Evolutionary conservation across 1,140 invertebrate genomes (phyloP).

Genomic region (Agrilus planipennis): DNA sequence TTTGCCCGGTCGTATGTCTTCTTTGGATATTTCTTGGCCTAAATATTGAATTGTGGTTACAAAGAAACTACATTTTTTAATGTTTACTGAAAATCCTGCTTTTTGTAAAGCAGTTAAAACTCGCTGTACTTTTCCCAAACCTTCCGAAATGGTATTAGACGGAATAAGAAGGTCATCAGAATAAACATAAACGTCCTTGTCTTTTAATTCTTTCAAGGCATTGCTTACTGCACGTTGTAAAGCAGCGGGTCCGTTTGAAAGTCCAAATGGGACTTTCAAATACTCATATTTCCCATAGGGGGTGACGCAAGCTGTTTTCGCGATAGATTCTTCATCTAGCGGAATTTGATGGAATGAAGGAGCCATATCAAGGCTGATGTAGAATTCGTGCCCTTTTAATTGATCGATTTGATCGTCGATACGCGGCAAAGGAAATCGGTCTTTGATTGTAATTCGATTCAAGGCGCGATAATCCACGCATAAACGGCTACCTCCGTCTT

Average conservation of each 20-base stretch:
- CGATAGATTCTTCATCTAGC: slow-evolving; percentile 11
- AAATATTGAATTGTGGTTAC: slow-evolving; percentile 11
- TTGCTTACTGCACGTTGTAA: neutral
- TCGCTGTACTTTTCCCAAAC: neutral
- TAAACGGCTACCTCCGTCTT: slow-evolving; percentile 18
- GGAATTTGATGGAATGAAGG: slow-evolving; percentile 21
- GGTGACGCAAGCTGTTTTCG: slow-evolving; percentile 13
- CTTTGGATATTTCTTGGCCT: neutral
- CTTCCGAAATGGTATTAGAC: slow-evolving; percentile 6
- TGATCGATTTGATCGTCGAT: slow-evolving; percentile 14
- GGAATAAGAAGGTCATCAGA: slow-evolving; percentile 13
- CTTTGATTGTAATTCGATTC: slow-evolving; percentile 28
- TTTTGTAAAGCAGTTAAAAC: neutral
- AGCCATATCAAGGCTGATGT: slow-evolving; percentile 16
- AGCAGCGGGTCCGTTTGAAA: slow-evolving; percentile 8
- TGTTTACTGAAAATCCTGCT: neutral
- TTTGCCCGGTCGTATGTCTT: neutral
- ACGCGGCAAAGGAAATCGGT: slow-evolving; percentile 15
- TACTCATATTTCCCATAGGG: slow-evolving; percentile 13
- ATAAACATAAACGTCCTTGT: slow-evolving; percentile 5
- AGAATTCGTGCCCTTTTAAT: slow-evolving; percentile 12
- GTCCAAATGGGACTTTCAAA: slow-evolving; percentile 14
- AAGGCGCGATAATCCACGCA: slow-evolving; percentile 39
- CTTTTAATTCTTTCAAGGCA: neutral
- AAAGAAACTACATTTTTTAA: too few species aligned